A percentile compares a stretch with the other conserved stretches of the same genome.
Conservation (phyloP, 2,113 vertebrate species). For the Sus scrofa region DNA sequence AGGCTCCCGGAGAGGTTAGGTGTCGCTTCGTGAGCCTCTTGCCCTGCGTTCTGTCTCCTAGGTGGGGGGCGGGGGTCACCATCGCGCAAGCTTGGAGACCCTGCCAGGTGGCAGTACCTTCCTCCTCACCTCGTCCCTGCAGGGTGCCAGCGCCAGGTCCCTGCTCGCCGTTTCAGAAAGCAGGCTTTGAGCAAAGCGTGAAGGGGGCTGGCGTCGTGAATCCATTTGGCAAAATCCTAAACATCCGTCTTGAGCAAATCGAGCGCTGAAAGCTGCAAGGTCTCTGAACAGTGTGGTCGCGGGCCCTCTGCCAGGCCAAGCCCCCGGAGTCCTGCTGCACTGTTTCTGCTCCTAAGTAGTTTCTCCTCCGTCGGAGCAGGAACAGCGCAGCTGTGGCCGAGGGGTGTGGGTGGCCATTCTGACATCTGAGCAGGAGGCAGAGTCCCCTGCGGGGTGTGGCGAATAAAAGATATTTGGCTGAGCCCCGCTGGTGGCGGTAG, state of each 20-base stretch:
- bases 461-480: fast-evolving
- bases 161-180: background rate
- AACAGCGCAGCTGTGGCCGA: fast-evolving
- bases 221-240: background rate
- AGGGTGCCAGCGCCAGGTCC: background rate
- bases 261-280: background rate
- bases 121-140: background rate
- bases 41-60: background rate
- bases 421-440: fast-evolving
- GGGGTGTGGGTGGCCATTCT: fast-evolving
- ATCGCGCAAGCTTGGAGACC: too few relatives aligned
- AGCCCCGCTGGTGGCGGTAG: background rate
- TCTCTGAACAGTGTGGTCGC: background rate
- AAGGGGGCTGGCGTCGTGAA: fast-evolving
- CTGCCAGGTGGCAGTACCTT: fast-evolving
- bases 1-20: background rate
- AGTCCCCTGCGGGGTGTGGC: background rate
- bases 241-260: background rate
- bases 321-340: fast-evolving
- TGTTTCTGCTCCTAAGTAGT: background rate
- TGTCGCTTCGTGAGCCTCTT: fast-evolving
- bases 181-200: background rate
- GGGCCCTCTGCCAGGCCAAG: background rate
- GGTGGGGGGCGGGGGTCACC: fast-evolving
- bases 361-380: background rate